These are phyloP conservation scores for Bergia puertoricense DNA, from an alignment of 92 coral and sea anemone genomes.

Conservation along the genomic window DNA sequence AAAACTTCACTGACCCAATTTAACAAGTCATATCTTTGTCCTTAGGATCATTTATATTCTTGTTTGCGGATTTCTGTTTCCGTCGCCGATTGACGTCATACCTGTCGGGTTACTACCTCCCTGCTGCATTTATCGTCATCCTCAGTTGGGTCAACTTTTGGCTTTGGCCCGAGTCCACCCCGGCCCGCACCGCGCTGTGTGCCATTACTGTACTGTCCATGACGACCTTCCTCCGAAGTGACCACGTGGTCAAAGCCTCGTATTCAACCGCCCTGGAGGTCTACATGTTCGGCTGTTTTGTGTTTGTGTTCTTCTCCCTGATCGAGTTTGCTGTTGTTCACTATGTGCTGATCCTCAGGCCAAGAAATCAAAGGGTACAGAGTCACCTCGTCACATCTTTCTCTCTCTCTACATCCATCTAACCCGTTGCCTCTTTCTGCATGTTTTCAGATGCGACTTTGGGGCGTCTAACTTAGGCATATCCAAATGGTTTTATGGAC, in stretches of 20 bases:
- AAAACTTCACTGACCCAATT: no score
- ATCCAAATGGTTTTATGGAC: no score
- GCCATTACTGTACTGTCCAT: constrained; percentile 44
- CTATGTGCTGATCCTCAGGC: constrained; percentile 1
- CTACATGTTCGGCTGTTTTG: constrained; percentile 37
- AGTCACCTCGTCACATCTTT: background rate
- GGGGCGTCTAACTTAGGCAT: no score
- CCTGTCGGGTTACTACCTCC: constrained; percentile 36
- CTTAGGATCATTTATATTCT: constrained; percentile 8
- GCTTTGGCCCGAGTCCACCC: constrained; percentile 43
- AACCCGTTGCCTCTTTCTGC: no score
- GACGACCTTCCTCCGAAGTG: constrained; percentile 20
- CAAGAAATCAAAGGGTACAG: background rate
- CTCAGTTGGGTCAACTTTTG: constrained; percentile 46
- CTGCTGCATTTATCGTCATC: constrained; percentile 45
- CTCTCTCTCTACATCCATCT: no score
- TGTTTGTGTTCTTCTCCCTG: constrained; percentile 21
- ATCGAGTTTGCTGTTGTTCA: constrained; percentile 27
- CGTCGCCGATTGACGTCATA: constrained; percentile 23
- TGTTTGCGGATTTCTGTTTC: constrained; percentile 41
- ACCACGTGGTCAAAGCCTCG: constrained; percentile 16
- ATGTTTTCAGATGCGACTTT: no score
- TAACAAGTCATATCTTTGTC: background rate
- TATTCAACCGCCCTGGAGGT: constrained; percentile 18
- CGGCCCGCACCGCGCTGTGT: constrained; percentile 33